Evolutionary conservation across 2,113 vertebrate genomes (phyloP).

Genomic region (Atlantisia rogersi): DNA sequence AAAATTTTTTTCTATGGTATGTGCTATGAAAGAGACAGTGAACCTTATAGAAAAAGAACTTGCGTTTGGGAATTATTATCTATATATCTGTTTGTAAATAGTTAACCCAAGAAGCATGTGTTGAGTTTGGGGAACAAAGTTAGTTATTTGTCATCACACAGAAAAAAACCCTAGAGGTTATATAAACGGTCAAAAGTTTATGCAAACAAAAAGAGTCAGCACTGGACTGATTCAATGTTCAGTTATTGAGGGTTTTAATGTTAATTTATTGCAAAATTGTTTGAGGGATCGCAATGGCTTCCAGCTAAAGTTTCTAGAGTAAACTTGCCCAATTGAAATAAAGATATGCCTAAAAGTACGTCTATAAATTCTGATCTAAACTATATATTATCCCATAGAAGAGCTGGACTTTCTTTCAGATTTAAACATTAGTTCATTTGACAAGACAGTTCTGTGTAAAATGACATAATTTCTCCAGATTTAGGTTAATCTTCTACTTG

Average conservation of each 20-base stretch:
- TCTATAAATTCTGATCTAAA: background rate
- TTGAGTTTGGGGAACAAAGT: constrained; percentile 13
- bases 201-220: constrained; percentile 5
- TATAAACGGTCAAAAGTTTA: constrained; percentile 45
- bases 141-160: background rate
- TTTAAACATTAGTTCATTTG: background rate
- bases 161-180: constrained; percentile 38
- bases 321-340: background rate
- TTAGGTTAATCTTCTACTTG: background rate
- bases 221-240: background rate
- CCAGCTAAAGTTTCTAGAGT: background rate
- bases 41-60: background rate
- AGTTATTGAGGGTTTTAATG: background rate
- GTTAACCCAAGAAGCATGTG: background rate
- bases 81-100: background rate
- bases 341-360: background rate
- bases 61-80: background rate
- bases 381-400: background rate
- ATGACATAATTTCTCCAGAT: background rate
- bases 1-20: background rate
- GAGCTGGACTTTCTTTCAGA: background rate
- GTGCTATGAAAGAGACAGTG: background rate
- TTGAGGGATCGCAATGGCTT: background rate
- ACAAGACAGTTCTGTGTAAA: background rate
- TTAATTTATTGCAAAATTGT: constrained; percentile 49